Conservation (phyloP, 2,113 vertebrate species). For the Patagioenas fasciata region DNA sequence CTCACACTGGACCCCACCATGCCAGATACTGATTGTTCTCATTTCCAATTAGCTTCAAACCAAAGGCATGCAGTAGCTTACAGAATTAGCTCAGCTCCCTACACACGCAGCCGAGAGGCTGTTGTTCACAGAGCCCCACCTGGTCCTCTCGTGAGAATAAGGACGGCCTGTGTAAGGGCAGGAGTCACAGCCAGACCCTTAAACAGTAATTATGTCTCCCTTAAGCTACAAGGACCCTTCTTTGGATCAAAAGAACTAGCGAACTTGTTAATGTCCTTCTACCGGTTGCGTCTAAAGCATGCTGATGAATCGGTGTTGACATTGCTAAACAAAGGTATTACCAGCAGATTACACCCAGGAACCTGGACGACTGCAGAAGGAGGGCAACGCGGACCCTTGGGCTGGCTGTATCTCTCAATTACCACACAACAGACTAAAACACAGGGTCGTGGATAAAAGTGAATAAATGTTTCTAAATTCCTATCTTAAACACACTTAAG, state of each 20-base stretch:
- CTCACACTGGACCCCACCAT: not conserved
- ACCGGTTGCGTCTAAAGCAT: not conserved
- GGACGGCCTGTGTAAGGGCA: not conserved
- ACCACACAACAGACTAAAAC: slow-evolving; percentile 77
- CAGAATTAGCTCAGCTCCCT: not conserved
- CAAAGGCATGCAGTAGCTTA: not conserved
- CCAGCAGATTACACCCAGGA: slow-evolving; percentile 78
- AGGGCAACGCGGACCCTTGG: slow-evolving; percentile 70
- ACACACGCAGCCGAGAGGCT: not conserved
- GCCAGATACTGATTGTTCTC: not conserved
- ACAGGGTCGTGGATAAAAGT: slow-evolving; percentile 81
- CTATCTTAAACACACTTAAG: slow-evolving; percentile 81
- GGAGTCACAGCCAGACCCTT: not conserved
- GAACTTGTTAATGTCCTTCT: slow-evolving; percentile 3
- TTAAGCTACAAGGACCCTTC: not conserved
- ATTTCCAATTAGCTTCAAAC: not conserved
- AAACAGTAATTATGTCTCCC: not conserved
- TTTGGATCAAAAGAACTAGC: not conserved
- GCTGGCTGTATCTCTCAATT: slow-evolving; percentile 82
- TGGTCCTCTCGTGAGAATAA: not conserved
- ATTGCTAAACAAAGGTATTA: slow-evolving; percentile 83
- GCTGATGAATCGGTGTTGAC: slow-evolving; percentile 80
- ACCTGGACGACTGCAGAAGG: slow-evolving; percentile 65
- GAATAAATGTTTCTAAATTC: slow-evolving; percentile 91
- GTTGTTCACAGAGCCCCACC: not conserved